A percentile compares a stretch with the other conserved stretches of the same genome.
Conservation (phyloP, 2,797 vertebrate genomes). For the Monodelphis domestica region DNA sequence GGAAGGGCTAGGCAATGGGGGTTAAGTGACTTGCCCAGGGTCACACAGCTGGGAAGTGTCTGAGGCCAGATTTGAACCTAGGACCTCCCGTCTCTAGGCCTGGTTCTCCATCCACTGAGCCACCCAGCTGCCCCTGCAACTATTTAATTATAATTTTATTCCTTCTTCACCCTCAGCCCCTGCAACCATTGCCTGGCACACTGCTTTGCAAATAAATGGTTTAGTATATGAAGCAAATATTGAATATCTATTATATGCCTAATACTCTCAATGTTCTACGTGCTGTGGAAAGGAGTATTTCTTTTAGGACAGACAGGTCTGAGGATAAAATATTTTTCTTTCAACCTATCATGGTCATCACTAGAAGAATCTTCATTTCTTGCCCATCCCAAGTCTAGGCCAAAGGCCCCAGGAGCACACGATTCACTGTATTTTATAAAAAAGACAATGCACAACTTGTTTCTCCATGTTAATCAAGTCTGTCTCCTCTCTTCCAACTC, state of each 20-base stretch:
- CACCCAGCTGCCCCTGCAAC: too few species aligned
- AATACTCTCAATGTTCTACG: not conserved
- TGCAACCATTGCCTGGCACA: not conserved
- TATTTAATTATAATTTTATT: not conserved
- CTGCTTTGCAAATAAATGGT: not conserved
- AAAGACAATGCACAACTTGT: not conserved
- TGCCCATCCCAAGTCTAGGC: not conserved
- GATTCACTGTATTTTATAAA: not conserved
- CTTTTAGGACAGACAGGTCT: not conserved
- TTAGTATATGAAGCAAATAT: not conserved
- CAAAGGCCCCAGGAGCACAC: not conserved
- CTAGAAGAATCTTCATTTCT: not conserved
- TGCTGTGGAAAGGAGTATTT: not conserved
- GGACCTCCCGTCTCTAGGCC: too few species aligned
- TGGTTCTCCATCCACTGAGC: too few species aligned
- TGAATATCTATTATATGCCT: not conserved
- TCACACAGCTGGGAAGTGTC: too few species aligned
- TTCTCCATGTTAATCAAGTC: not conserved
- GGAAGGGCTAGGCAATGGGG: too few species aligned
- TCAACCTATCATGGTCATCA: not conserved
- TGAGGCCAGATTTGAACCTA: too few species aligned
- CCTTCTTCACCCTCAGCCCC: not conserved
- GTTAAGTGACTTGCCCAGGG: too few species aligned
- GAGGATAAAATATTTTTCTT: not conserved
- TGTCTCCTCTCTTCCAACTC: constrained; percentile 4